These are phyloP conservation scores for Colinus virginianus DNA, from an alignment of 2,113 vertebrate species.

Conservation along the genomic window DNA sequence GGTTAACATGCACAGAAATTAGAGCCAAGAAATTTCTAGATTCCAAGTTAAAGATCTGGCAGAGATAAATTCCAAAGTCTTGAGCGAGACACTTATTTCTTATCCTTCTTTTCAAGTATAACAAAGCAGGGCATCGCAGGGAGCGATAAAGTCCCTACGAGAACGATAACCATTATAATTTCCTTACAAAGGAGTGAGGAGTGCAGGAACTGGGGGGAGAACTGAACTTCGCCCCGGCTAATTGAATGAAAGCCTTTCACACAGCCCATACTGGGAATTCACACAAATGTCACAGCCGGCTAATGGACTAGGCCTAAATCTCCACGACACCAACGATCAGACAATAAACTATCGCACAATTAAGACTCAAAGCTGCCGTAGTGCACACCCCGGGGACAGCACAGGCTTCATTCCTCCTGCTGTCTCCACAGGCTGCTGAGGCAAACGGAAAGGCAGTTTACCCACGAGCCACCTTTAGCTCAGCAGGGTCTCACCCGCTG, in stretches of 20 bases:
- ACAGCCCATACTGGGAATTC: not conserved
- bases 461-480: not conserved
- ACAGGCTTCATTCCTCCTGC: not conserved
- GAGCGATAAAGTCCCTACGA: not conserved
- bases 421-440: not conserved
- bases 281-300: not conserved
- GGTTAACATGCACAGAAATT: not conserved
- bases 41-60: not conserved
- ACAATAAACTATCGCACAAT: fast-evolving
- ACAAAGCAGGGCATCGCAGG: not conserved
- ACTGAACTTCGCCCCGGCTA: not conserved
- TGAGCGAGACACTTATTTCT: not conserved
- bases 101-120: not conserved
- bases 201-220: not conserved
- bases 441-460: not conserved
- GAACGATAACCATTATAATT: not conserved
- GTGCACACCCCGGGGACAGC: not conserved
- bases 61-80: not conserved
- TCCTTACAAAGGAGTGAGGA: not conserved
- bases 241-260: not conserved
- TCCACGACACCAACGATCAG: not conserved
- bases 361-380: not conserved
- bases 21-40: not conserved
- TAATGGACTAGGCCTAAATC: not conserved
- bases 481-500: not conserved